Percentiles rank a stretch among this genome's conserved stretches.
Conservation (phyloP, 2,113 vertebrate genomes). For the Eptesicus fuscus region DNA sequence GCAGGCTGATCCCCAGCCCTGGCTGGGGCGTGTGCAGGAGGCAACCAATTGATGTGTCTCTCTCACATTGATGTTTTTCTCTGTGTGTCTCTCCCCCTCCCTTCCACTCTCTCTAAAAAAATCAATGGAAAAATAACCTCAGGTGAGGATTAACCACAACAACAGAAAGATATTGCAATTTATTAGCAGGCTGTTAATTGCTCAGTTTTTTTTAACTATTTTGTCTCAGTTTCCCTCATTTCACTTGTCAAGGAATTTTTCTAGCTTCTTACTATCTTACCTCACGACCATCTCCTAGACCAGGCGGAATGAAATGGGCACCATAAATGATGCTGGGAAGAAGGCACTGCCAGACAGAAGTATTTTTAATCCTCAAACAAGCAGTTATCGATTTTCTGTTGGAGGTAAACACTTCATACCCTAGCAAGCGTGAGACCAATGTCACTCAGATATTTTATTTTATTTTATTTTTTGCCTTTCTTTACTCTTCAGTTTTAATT, state of each 20-base stretch:
- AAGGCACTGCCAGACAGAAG: background rate
- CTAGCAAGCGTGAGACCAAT: background rate
- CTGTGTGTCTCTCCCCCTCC: too few species aligned
- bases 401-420: conserved; percentile 9
- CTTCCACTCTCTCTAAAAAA: too few species aligned
- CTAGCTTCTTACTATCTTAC: background rate
- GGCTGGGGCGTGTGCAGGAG: too few species aligned
- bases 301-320: background rate
- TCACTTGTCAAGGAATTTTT: background rate
- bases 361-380: conserved; percentile 41
- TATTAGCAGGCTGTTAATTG: background rate
- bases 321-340: background rate
- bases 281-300: background rate
- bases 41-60: too few species aligned
- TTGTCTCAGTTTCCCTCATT: background rate
- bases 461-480: background rate
- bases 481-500: background rate
- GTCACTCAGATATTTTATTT: too few species aligned
- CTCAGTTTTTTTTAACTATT: background rate
- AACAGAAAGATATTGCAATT: background rate
- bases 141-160: too few species aligned
- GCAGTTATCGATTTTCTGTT: conserved; percentile 46
- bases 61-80: too few species aligned
- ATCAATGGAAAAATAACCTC: too few species aligned
- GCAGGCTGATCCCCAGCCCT: too few species aligned